A percentile compares a stretch with the other conserved stretches of the same genome.
phyloP scores from a whole-genome alignment of 2,797 vertebrate species.

The Pteropus rufus region DNA sequence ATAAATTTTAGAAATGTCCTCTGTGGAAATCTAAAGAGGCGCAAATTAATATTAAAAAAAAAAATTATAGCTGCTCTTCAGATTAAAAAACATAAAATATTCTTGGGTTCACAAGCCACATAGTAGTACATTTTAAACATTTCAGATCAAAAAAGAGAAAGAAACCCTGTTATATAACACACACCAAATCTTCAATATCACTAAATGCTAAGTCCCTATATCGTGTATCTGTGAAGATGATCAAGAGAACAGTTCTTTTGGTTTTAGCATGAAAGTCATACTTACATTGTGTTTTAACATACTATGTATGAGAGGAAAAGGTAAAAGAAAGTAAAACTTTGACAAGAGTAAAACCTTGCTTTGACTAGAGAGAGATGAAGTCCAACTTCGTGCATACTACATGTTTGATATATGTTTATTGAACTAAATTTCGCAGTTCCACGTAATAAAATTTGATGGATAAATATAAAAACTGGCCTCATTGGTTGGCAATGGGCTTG shows the following conservation, averaged over 20 bases:
- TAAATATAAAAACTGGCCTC: not conserved
- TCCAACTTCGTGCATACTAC: not conserved
- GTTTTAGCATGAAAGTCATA: not conserved
- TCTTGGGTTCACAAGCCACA: not conserved
- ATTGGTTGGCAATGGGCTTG: not conserved
- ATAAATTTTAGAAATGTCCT: slow-evolving; percentile 67
- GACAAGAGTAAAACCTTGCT: not conserved
- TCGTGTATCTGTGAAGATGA: not conserved
- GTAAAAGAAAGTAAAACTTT: too few relatives aligned
- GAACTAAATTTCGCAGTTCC: not conserved
- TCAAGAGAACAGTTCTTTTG: not conserved
- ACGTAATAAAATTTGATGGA: not conserved
- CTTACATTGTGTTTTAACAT: not conserved
- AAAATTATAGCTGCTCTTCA: slow-evolving; percentile 42
- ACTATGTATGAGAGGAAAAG: not conserved
- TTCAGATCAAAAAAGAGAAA: not conserved
- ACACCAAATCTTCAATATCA: not conserved
- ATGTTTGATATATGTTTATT: not conserved
- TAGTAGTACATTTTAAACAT: not conserved
- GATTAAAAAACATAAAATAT: slow-evolving; percentile 59
- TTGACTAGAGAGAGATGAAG: not conserved
- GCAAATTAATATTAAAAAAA: slow-evolving; percentile 67
- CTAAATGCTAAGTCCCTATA: not conserved
- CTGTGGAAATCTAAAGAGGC: slow-evolving; percentile 68
- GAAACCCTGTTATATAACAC: not conserved